Evolutionary conservation across 2,113 vertebrate genomes (phyloP).

Genomic region (Antennarius striatus): DNA sequence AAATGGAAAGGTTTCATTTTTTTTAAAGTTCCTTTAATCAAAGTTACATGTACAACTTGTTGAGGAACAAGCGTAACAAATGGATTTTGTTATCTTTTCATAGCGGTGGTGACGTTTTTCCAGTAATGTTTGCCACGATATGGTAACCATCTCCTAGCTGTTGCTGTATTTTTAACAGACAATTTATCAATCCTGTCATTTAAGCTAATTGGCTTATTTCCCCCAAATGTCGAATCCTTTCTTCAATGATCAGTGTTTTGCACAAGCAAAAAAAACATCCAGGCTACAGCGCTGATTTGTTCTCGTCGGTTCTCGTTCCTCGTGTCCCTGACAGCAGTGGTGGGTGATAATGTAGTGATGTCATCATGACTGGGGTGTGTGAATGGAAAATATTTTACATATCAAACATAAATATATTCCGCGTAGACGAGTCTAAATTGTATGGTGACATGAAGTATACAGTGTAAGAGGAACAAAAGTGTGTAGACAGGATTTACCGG

Average conservation of each 20-base stretch:
- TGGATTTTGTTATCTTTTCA: too few species aligned
- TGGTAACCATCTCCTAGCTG: background rate
- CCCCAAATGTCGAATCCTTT: constrained; percentile 24
- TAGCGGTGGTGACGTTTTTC: background rate
- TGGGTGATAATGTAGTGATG: background rate
- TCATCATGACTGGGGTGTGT: constrained; percentile 9
- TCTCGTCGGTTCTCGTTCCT: constrained; percentile 14
- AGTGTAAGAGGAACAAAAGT: constrained; percentile 16
- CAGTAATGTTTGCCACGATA: constrained; percentile 5
- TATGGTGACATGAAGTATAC: constrained; percentile 31
- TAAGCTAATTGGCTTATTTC: background rate
- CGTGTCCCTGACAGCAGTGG: constrained; percentile 9
- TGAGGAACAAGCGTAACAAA: too few species aligned
- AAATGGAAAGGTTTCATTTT: too few species aligned
- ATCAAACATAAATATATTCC: constrained; percentile 53
- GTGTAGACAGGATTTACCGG: constrained; percentile 43
- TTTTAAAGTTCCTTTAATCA: too few species aligned
- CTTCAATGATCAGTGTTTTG: constrained; percentile 3
- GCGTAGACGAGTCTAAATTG: constrained; percentile 25
- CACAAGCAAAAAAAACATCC: background rate
- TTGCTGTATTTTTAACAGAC: constrained; percentile 1
- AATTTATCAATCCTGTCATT: background rate
- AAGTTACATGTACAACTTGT: too few species aligned
- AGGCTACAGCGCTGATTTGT: constrained; percentile 15
- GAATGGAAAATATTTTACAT: constrained; percentile 51